Evolutionary conservation across 2,888 invertebrate species (phyloP).

Genomic region (Bimastos eiseni): DNA sequence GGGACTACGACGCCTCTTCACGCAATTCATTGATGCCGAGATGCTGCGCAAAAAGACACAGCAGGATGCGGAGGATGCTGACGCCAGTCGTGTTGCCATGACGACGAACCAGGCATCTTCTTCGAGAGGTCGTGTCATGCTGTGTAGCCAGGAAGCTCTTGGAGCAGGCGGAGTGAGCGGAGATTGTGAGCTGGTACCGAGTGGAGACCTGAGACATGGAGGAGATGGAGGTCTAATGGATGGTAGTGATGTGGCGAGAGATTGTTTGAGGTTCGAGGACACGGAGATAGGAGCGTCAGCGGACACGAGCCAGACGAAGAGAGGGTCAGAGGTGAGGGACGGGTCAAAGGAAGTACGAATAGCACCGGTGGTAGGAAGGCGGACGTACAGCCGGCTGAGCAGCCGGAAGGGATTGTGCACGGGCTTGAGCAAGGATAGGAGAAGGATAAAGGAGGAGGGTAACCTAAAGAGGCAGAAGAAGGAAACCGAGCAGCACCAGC

Average conservation of each 20-base stretch:
- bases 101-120: neutral
- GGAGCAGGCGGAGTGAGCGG: neutral
- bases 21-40: neutral
- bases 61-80: neutral
- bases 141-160: neutral
- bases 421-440: neutral
- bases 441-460: neutral
- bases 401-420: neutral
- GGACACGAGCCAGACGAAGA: neutral
- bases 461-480: neutral
- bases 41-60: neutral
- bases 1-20: neutral
- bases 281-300: neutral
- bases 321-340: neutral
- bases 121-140: neutral
- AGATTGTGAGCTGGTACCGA: neutral
- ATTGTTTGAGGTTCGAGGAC: neutral
- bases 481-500: neutral
- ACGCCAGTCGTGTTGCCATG: neutral
- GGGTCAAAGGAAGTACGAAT: neutral
- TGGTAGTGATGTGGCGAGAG: neutral
- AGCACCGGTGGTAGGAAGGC: neutral
- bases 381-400: neutral
- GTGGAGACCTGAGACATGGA: neutral
- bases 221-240: neutral